Percentiles rank a stretch among this genome's conserved stretches.
These are phyloP conservation scores for Balearica regulorum DNA, from an alignment of 2,797 vertebrate genomes.

Conservation along the genomic window DNA sequence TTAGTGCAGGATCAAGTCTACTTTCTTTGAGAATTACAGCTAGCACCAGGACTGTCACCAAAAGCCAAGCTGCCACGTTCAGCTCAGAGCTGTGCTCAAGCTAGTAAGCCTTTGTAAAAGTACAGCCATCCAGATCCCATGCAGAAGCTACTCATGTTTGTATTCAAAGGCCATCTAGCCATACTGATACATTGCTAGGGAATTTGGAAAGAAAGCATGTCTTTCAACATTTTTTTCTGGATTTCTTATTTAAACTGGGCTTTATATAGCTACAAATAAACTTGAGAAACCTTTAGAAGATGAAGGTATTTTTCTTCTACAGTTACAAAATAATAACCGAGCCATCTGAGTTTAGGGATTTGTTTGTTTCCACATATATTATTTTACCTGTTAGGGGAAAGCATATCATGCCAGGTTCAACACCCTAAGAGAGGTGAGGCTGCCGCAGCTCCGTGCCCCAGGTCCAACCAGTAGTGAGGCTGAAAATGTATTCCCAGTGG, in stretches of 20 bases:
- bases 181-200: background rate
- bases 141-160: background rate
- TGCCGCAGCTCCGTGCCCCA: background rate
- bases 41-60: background rate
- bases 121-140: background rate
- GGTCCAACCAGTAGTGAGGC: background rate
- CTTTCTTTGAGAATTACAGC: background rate
- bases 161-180: background rate
- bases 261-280: background rate
- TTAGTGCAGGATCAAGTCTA: background rate
- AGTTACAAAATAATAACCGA: background rate
- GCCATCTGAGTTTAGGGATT: background rate
- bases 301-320: background rate
- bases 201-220: background rate
- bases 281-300: background rate
- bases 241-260: background rate
- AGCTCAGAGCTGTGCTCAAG: background rate
- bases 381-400: background rate
- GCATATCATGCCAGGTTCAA: background rate
- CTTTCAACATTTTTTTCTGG: background rate
- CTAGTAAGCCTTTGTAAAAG: background rate
- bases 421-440: background rate
- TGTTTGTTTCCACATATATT: background rate
- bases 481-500: background rate
- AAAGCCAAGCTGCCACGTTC: background rate